phyloP scores from a whole-genome alignment of 2,113 vertebrate genomes.

The Phylloscopus trochiloides region DNA sequence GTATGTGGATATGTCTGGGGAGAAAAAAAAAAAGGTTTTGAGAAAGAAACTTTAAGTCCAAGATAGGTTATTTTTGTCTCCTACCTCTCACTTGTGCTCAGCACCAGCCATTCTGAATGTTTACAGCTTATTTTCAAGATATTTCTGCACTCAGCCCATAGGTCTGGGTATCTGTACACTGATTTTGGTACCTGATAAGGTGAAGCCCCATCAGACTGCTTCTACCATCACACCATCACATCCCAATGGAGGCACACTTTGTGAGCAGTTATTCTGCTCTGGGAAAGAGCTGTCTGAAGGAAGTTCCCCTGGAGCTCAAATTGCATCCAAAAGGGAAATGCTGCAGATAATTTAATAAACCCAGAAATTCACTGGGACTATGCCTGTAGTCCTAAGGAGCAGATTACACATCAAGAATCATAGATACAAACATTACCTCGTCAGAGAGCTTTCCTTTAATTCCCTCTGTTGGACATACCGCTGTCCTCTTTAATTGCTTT shows the following conservation, averaged over 20 bases:
- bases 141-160: background rate
- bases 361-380: background rate
- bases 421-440: background rate
- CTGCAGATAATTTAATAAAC: background rate
- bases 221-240: background rate
- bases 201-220: background rate
- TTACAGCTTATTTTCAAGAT: background rate
- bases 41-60: background rate
- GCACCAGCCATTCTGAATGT: background rate
- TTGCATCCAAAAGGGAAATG: background rate
- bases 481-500: background rate
- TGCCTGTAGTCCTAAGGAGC: background rate
- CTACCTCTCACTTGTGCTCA: background rate
- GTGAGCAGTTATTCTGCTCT: background rate
- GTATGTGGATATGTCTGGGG: background rate
- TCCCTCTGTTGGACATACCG: background rate
- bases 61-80: background rate
- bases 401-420: background rate
- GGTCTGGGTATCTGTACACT: background rate
- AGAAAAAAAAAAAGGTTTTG: background rate
- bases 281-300: background rate
- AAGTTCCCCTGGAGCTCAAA: background rate
- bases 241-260: accelerated
- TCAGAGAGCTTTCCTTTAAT: background rate
- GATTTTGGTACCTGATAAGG: background rate